Percentiles rank a stretch among this genome's conserved stretches.
These are phyloP conservation scores for Labrus mixtus DNA, from an alignment of 2,113 vertebrate species.

Conservation along the genomic window DNA sequence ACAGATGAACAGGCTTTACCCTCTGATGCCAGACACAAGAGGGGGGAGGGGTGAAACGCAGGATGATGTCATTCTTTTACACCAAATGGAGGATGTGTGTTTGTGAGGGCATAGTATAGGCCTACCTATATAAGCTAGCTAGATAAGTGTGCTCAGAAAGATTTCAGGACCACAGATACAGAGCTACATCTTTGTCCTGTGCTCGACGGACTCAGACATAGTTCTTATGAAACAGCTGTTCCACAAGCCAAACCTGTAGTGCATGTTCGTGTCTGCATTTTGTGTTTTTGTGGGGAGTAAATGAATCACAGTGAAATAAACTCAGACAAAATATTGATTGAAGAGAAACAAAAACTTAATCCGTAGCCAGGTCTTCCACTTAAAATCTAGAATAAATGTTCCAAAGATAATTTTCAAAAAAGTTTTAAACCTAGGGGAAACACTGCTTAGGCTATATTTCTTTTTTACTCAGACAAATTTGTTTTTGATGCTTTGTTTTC, in stretches of 20 bases:
- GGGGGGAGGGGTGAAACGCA: constrained; percentile 58
- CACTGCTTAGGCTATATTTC: no score
- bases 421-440: no score
- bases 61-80: constrained; percentile 77
- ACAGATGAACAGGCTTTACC: constrained; percentile 52
- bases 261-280: background rate
- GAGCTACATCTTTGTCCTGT: background rate
- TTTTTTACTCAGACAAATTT: background rate
- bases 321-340: no score
- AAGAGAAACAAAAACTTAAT: background rate
- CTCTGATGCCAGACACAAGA: constrained; percentile 26
- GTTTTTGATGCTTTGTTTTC: background rate
- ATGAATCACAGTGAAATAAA: background rate
- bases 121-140: no score
- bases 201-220: background rate
- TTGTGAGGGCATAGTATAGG: background rate
- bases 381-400: no score
- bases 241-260: background rate
- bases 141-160: background rate
- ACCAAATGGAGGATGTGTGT: constrained; percentile 44
- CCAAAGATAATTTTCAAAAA: no score
- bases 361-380: background rate
- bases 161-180: background rate
- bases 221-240: background rate
- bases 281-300: background rate